Evolutionary conservation across 1,140 invertebrate genomes (phyloP).

Genomic region (Patella vulgata): DNA sequence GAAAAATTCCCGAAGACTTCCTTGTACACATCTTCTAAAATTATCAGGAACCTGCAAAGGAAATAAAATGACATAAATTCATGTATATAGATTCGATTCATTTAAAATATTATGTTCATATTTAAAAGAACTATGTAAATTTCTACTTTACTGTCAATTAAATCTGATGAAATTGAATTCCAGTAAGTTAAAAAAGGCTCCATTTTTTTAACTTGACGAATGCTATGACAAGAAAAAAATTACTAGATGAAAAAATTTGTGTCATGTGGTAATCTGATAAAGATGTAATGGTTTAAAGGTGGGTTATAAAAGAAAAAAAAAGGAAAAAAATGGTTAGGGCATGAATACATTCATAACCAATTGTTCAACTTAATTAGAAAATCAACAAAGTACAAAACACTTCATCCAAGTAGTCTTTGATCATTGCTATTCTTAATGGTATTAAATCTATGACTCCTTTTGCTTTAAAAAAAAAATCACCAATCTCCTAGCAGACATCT

Average conservation of each 20-base stretch:
- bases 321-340: neutral
- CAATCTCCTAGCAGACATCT: no score
- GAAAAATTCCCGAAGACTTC: slow-evolving; percentile 98
- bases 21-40: slow-evolving; percentile 96
- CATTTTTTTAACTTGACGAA: neutral
- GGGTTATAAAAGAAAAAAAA: neutral
- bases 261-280: no score
- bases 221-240: neutral
- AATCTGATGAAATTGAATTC: neutral
- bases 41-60: slow-evolving; percentile 90
- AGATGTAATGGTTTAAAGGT: no score
- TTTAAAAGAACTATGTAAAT: no score
- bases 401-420: no score
- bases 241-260: slow-evolving; percentile 1
- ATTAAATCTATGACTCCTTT: no score
- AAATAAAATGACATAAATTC: slow-evolving; percentile 13
- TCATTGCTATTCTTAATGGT: no score
- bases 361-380: neutral
- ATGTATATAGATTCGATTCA: neutral
- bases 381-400: neutral
- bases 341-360: slow-evolving; percentile 1
- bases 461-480: no score
- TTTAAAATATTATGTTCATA: no score
- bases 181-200: neutral
- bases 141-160: neutral